Base-by-base conservation (phyloP, 2,888 invertebrate species). In the Odontocerum albicorne region DNA sequence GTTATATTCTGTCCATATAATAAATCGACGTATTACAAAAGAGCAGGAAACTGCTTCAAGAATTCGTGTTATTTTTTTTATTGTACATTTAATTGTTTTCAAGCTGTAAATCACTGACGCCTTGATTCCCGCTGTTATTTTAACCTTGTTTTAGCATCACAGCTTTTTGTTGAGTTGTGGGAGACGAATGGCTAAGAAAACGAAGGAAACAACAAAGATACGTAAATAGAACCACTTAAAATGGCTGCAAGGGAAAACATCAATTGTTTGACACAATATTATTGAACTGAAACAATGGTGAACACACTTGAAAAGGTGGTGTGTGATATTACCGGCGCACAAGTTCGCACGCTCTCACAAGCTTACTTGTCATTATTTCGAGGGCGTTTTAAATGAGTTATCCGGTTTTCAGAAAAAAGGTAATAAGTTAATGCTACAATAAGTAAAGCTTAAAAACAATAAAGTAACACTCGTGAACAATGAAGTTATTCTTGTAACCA, bases 311-410 rank as follows among this genome's bases (percentile, higher is more conserved):
- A 32, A 15, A 36, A 31, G 36, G 21, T 39, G 33, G 40, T 54
- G 33, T 44, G 55, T 52, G 42, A 47, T 36, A 17, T 38, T 22
- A 15, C 47, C 40, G 32, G 13, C 15, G 21, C 27, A 39, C 47
- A 59, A 44, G 27, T 59, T 59, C 59, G 32, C 59, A 59, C 59
- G 59, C 46, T 55, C 51, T 49, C 21, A 16, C 12, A 6, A n/a
- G n/a, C n/a, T 27, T 17, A 50, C n/a, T 33, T 43, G 43, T 52
- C 51, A 43, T 31, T 43, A 36, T 20, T 15, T 22, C 38, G n/a
- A 13, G 16, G 17, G 49, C 22, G 49, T 49, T n/a, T n/a, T n/a
- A n/a, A n/a, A n/a, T n/a, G n/a, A n/a, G n/a, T n/a, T n/a, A n/a
- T n/a, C n/a, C n/a, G n/a, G n/a, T n/a, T n/a, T n/a, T n/a, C n/a